Percentiles rank a stretch among this genome's conserved stretches.
phyloP scores from a whole-genome alignment of 2,113 vertebrate genomes.

The Thinocorus orbignyianus region DNA sequence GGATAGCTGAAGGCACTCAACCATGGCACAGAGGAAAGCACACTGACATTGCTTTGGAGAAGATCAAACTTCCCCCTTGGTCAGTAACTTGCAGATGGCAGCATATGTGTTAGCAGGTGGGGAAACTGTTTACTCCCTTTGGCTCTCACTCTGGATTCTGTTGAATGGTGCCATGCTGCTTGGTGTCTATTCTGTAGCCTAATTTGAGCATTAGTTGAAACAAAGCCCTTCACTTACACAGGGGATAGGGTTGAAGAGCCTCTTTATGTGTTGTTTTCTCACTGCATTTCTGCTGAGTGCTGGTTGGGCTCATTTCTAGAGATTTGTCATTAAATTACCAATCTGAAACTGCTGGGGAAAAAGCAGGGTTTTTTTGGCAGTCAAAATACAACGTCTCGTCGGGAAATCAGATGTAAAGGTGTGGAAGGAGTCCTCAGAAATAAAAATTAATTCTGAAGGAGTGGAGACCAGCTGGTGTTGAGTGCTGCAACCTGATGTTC shows the following conservation, averaged over 20 bases:
- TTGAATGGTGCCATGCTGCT: not conserved
- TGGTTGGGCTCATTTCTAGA: not conserved
- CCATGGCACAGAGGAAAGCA: not conserved
- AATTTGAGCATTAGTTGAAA: not conserved
- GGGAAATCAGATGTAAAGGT: not conserved
- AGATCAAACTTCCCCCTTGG: constrained; percentile 3
- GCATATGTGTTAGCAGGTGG: constrained; percentile 27
- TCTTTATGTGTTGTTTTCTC: not conserved
- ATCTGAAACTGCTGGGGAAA: not conserved
- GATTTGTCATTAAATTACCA: not conserved
- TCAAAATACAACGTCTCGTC: not conserved
- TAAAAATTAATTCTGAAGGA: not conserved
- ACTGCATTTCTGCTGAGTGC: not conserved
- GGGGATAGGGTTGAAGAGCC: not conserved
- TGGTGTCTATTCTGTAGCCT: not conserved
- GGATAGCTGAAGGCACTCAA: not conserved
- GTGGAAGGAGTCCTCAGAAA: not conserved
- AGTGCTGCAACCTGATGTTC: not conserved
- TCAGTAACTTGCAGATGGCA: constrained; percentile 19
- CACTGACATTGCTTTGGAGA: not conserved
- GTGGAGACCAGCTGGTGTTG: not conserved
- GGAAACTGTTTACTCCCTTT: constrained; percentile 5
- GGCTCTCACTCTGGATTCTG: not conserved
- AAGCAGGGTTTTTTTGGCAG: not conserved
- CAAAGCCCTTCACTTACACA: not conserved